phyloP scores from a whole-genome alignment of 2,113 vertebrate species.

The Pandion haliaetus region DNA sequence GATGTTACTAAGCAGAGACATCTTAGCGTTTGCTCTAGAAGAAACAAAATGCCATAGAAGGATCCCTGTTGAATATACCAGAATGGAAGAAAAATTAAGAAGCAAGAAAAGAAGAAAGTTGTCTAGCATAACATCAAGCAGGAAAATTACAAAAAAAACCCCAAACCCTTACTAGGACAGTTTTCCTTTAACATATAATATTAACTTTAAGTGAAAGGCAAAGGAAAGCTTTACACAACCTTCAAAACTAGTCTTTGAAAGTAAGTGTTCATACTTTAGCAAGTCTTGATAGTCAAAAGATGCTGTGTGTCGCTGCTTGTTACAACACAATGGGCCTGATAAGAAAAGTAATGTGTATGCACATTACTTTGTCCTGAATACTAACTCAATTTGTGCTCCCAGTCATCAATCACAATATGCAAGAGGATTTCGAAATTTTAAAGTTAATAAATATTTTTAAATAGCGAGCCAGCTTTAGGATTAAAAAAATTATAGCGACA shows the following conservation, averaged over 20 bases:
- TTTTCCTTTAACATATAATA: constrained; percentile 31
- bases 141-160: background rate
- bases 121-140: background rate
- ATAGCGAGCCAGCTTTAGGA: background rate
- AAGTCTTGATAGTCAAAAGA: background rate
- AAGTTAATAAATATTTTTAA: constrained; percentile 17
- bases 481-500: background rate
- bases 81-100: background rate
- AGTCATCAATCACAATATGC: background rate
- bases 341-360: background rate
- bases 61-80: background rate
- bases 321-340: background rate
- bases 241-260: background rate
- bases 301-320: background rate
- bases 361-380: background rate
- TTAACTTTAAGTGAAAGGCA: constrained; percentile 23
- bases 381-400: background rate
- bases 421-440: background rate
- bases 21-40: background rate
- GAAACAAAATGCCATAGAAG: background rate
- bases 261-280: background rate
- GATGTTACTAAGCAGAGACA: background rate
- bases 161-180: background rate
- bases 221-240: background rate
- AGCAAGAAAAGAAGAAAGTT: background rate